Conservation (phyloP, 2,797 vertebrate species). For the Aulostomus chinensis region DNA sequence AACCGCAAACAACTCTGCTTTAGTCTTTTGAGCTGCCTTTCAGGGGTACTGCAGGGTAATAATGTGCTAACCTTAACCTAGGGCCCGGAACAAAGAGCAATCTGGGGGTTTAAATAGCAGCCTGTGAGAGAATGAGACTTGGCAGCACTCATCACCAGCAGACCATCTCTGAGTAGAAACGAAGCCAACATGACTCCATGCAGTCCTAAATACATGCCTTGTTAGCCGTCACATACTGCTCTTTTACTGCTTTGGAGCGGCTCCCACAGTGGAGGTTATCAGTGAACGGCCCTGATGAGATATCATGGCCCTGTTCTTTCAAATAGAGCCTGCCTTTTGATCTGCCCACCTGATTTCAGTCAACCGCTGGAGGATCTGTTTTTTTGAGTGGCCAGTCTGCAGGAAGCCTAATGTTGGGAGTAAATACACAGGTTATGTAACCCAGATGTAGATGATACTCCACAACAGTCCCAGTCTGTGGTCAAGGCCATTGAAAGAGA, state of each 20-base stretch:
- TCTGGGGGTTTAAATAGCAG: slow-evolving; percentile 75
- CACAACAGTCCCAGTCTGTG: slow-evolving; percentile 30
- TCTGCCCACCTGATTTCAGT: slow-evolving; percentile 60
- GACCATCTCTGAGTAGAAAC: slow-evolving; percentile 39
- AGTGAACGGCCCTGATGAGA: slow-evolving; percentile 60
- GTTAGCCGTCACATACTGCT: slow-evolving; percentile 19
- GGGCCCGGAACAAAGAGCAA: slow-evolving; percentile 63
- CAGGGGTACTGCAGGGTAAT: slow-evolving; percentile 48
- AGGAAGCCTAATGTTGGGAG: slow-evolving; percentile 41
- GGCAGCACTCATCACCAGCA: slow-evolving; percentile 44
- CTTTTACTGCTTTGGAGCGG: slow-evolving; percentile 37
- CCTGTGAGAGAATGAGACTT: slow-evolving; percentile 59
- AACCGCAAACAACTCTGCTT: slow-evolving; percentile 72
- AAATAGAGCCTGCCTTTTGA: slow-evolving; percentile 65
- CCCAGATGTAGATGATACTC: slow-evolving; percentile 47
- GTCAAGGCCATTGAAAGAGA: slow-evolving; percentile 51
- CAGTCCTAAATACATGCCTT: slow-evolving; percentile 31
- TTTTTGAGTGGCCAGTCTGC: slow-evolving; percentile 19
- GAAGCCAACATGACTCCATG: slow-evolving; percentile 32
- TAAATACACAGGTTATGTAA: slow-evolving; percentile 62
- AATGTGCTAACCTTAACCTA: slow-evolving; percentile 62
- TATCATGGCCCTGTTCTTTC: slow-evolving; percentile 47
- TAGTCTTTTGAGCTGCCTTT: slow-evolving; percentile 57
- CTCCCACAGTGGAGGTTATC: slow-evolving; percentile 54
- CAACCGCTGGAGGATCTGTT: slow-evolving; percentile 30